Percentiles rank a stretch among this genome's conserved stretches.
Evolutionary conservation across 2,888 invertebrate genomes (phyloP).

Genomic region (Sesia apiformis): DNA sequence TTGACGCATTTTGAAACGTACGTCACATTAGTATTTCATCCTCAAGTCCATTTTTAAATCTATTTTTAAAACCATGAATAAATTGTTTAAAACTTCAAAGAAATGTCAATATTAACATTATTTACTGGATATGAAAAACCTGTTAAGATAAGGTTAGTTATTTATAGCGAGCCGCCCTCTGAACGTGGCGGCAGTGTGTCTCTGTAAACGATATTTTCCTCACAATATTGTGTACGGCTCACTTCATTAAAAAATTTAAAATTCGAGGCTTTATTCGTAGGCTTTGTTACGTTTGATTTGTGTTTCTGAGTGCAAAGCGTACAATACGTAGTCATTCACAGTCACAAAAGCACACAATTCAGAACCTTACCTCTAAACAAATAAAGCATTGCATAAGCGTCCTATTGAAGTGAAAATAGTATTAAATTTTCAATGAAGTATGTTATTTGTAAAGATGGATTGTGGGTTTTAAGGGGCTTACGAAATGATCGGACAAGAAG

Average conservation of each 20-base stretch:
- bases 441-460: slow-evolving; percentile 36
- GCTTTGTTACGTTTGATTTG: slow-evolving; percentile 63
- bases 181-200: slow-evolving; percentile 25
- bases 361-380: slow-evolving; percentile 18
- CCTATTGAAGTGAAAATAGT: slow-evolving; percentile 30
- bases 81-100: no score
- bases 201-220: slow-evolving; percentile 44
- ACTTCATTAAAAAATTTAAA: slow-evolving; percentile 68
- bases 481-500: slow-evolving; percentile 10
- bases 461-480: slow-evolving; percentile 12
- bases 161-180: not conserved
- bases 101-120: no score
- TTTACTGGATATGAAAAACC: no score
- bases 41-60: no score
- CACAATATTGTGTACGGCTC: slow-evolving; percentile 54
- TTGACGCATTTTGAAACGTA: no score
- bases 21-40: no score
- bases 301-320: slow-evolving; percentile 15
- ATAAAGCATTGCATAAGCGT: slow-evolving; percentile 19
- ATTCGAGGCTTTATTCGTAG: slow-evolving; percentile 56
- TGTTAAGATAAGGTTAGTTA: no score
- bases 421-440: slow-evolving; percentile 49
- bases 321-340: not conserved
- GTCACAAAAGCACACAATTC: not conserved
- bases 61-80: no score